Evolutionary conservation across 2,797 vertebrate genomes (phyloP), one percentile per base, ranked within the genome.

Genomic region (Odontamblyopus lacepedii): DNA sequence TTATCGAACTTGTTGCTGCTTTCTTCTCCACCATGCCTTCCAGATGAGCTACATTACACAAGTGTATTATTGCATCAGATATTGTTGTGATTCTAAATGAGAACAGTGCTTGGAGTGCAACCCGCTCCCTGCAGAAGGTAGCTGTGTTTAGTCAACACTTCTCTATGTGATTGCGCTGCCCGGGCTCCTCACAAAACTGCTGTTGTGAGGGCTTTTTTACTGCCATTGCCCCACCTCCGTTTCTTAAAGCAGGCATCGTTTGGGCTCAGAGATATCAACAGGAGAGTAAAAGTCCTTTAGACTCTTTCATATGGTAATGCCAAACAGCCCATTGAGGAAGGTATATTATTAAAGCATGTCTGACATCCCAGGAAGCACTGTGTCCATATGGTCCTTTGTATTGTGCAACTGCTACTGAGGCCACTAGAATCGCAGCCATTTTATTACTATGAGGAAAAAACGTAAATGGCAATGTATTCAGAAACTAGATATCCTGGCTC

Each of bases 61-160:
- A 71, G 71, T 71, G 70, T 72, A 73, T 81, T 67, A 69, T 67
- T 78, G 72, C 75, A 76, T 70, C 63, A 67, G 75, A 78, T 76
- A 69, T 62, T 81, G 77, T 84, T 80, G 65, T 76, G 67, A 71
- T 75, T 75, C 56, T 50, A 70, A 63, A 78, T 67, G 71, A 72
- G 67, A 74, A 63, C 32, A 13, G 53, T 56, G 66, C 77, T 68
- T 70, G 56, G 29, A 72, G 63, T 73, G 76, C 76, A 74, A 50
- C 63, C 72, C 77, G 27, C 13, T 75, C 67, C 75, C 75, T 63
- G 57, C 70, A 73, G 80, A 74, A 77, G 71, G 69, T 26, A 65
- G 13, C 38, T 79, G 44, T 87, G 81, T 89, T 89, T 82, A 88
- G 84, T 74, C 85, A 90, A 82, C 82, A 88, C 53, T 57, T 60